Evolutionary conservation across 2,888 invertebrate genomes (phyloP).

Genomic region (Drosophila monieri): DNA sequence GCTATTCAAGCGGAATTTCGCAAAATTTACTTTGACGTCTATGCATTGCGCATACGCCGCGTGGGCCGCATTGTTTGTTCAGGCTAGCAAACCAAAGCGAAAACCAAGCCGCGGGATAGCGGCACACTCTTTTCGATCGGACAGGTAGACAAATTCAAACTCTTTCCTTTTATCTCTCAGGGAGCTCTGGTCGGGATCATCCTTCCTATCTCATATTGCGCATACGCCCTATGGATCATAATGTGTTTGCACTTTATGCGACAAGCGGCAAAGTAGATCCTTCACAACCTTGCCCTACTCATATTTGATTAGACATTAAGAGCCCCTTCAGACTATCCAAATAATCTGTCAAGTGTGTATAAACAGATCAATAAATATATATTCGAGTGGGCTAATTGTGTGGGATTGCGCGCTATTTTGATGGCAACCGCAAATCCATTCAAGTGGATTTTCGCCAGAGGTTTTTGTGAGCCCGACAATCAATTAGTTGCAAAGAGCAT

Average conservation of each 20-base stretch:
- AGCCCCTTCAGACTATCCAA: constrained; percentile 32
- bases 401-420: constrained; percentile 3
- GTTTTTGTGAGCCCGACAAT: constrained; percentile 17
- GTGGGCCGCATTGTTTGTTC: constrained; percentile 51
- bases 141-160: background rate
- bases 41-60: constrained; percentile 64
- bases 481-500: constrained; percentile 22
- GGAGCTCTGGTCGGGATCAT: background rate
- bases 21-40: constrained; percentile 72
- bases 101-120: background rate
- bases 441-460: constrained; percentile 6
- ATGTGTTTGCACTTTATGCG: background rate
- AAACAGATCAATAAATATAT: constrained; percentile 11
- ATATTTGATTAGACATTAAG: constrained; percentile 68
- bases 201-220: background rate
- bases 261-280: background rate
- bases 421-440: constrained; percentile 10
- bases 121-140: background rate
- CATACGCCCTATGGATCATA: background rate
- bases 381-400: constrained; percentile 13
- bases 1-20: constrained; percentile 72
- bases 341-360: constrained; percentile 13
- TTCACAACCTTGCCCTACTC: constrained; percentile 5
- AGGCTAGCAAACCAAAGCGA: constrained; percentile 17
- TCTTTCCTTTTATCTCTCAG: background rate